A percentile compares a stretch with the other conserved stretches of the same genome.
Conservation (phyloP, 2,888 invertebrate species). For the Apomyelois bistriatella region DNA sequence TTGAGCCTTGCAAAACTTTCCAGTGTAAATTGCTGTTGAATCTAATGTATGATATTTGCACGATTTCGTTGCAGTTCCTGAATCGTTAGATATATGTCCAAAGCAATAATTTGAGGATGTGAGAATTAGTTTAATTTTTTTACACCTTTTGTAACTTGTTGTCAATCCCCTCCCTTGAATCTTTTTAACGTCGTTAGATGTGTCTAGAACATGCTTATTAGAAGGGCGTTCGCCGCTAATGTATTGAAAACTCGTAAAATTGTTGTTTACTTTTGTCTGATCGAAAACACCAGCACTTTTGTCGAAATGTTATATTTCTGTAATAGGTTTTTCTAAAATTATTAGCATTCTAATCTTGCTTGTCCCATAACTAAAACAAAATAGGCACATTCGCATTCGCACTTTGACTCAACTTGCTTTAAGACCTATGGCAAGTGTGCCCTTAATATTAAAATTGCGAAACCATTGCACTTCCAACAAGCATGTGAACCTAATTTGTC, state of each 20-base stretch:
- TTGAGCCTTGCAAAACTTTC: conserved; percentile 37
- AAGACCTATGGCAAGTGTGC: too few species aligned
- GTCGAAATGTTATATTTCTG: too few species aligned
- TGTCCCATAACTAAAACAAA: too few species aligned
- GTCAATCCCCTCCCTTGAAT: background rate
- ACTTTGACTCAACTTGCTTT: too few species aligned
- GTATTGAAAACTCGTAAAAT: too few species aligned
- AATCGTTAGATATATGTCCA: conserved; percentile 40
- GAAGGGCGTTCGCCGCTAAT: background rate
- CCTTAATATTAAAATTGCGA: background rate
- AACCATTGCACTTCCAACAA: background rate
- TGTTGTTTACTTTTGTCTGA: background rate
- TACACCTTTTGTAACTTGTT: conserved; percentile 1
- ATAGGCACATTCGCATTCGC: too few species aligned
- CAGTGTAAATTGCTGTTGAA: conserved; percentile 14
- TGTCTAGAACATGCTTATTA: background rate
- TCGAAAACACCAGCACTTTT: too few species aligned
- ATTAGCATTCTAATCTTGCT: too few species aligned
- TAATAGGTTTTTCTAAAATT: too few species aligned
- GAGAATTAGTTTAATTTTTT: conserved; percentile 50
- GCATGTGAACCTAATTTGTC: conserved; percentile 14
- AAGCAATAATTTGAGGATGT: conserved; percentile 77
- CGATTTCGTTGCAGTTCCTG: conserved; percentile 51
- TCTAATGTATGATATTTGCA: conserved; percentile 2
- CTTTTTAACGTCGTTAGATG: background rate